A percentile compares a stretch with the other conserved stretches of the same genome.
phyloP scores from a whole-genome alignment of 64 coral and sea anemone genomes.

The Porites lutea region DNA sequence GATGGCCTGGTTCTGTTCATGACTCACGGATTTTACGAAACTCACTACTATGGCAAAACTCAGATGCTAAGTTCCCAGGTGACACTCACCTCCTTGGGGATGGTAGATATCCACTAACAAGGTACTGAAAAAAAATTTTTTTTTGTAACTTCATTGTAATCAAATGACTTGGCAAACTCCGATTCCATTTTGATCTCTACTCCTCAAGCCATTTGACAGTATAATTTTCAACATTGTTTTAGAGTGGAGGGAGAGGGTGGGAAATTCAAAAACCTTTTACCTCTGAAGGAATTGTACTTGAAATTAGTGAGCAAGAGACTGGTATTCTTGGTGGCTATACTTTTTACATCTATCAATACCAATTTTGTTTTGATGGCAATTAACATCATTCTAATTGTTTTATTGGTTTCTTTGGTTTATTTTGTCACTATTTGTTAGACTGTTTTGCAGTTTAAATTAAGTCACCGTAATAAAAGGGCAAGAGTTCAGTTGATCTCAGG shows the following conservation, averaged over 20 bases:
- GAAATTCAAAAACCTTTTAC: slow-evolving; percentile 16
- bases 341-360: slow-evolving; percentile 10
- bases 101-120: slow-evolving; percentile 16
- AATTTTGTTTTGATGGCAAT: slow-evolving; percentile 18
- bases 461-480: neutral
- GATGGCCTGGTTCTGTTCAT: slow-evolving; percentile 66
- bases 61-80: neutral
- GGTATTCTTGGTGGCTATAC: slow-evolving; percentile 11
- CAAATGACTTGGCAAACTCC: neutral
- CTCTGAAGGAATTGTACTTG: slow-evolving; percentile 3
- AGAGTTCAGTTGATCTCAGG: slow-evolving; percentile 16
- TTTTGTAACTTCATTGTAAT: neutral
- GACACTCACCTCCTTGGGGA: neutral
- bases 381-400: neutral
- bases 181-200: neutral
- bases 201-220: neutral
- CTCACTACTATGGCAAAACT: slow-evolving; percentile 24
- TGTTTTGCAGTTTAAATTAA: slow-evolving; percentile 5
- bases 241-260: slow-evolving; percentile 13
- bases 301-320: neutral
- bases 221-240: slow-evolving; percentile 16
- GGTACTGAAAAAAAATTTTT: slow-evolving; percentile 1
- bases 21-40: slow-evolving; percentile 58
- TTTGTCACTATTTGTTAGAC: slow-evolving; percentile 10
- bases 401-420: slow-evolving; percentile 14